A percentile compares a stretch with the other conserved stretches of the same genome.
Conservation (phyloP, 2,888 invertebrate species). For the Sinhomidia bicolor region DNA sequence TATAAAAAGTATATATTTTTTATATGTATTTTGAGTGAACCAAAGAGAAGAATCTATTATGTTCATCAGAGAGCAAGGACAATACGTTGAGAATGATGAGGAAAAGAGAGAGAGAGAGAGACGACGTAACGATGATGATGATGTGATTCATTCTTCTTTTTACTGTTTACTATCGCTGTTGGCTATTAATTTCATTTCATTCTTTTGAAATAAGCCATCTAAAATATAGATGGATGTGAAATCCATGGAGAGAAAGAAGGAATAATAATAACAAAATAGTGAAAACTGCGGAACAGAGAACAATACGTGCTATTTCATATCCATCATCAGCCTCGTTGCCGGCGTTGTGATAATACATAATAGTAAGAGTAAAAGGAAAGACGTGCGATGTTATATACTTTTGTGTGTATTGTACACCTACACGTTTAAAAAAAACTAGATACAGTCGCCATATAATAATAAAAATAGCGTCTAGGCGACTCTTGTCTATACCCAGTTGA, state of each 20-base stretch:
- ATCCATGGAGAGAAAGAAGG: slow-evolving; percentile 73
- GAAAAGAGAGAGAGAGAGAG: too few relatives aligned
- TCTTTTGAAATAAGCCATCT: slow-evolving; percentile 79
- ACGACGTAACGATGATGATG: slow-evolving; percentile 31
- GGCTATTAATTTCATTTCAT: slow-evolving; percentile 81
- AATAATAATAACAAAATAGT: slow-evolving; percentile 50
- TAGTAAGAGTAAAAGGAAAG: slow-evolving; percentile 31
- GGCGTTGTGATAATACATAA: neutral
- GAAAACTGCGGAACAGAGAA: slow-evolving; percentile 30
- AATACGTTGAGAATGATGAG: slow-evolving; percentile 27
- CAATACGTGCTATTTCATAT: neutral
- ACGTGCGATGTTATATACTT: neutral
- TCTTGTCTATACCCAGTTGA: neutral
- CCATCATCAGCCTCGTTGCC: neutral
- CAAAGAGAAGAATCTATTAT: slow-evolving; percentile 27
- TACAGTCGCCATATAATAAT: neutral
- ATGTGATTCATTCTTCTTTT: slow-evolving; percentile 73
- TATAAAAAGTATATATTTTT: neutral
- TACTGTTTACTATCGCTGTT: slow-evolving; percentile 80
- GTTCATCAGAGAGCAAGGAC: slow-evolving; percentile 48
- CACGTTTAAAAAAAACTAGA: slow-evolving; percentile 16
- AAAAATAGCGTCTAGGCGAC: neutral
- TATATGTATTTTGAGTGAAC: slow-evolving; percentile 19
- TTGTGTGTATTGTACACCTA: slow-evolving; percentile 11
- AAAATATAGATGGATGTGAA: slow-evolving; percentile 80